Evolutionary conservation across 2,797 vertebrate species (phyloP).

Genomic region (Aphelocoma californica): DNA sequence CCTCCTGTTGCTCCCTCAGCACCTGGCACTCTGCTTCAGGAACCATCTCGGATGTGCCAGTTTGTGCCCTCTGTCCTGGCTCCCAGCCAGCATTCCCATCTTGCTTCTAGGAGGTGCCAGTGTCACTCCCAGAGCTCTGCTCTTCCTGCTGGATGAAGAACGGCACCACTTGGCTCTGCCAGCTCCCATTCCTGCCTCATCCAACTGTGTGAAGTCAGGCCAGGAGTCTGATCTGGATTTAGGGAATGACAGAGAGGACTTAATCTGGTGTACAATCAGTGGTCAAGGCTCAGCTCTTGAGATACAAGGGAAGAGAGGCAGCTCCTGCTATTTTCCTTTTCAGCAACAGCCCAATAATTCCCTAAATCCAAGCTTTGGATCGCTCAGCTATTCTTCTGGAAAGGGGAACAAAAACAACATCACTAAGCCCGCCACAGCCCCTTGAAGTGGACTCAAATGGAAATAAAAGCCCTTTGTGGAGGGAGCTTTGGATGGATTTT

Average conservation of each 20-base stretch:
- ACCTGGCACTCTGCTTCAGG: rapidly evolving
- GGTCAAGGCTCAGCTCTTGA: constrained; percentile 4
- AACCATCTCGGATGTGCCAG: rapidly evolving
- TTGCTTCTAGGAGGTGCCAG: background rate
- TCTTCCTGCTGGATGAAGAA: background rate
- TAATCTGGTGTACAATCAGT: constrained; percentile 5
- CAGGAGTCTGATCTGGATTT: constrained; percentile 20
- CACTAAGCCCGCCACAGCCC: constrained; percentile 32
- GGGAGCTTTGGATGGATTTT: constrained; percentile 66
- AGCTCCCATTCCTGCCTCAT: background rate
- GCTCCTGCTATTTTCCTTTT: background rate
- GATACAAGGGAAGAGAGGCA: background rate
- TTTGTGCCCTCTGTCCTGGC: background rate
- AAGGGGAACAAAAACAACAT: constrained; percentile 53
- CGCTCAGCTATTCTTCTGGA: background rate
- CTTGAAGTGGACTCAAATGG: constrained; percentile 77
- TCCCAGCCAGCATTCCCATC: background rate
- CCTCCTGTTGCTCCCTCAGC: background rate
- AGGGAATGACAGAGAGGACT: background rate
- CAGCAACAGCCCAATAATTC: constrained; percentile 1
- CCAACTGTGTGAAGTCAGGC: constrained; percentile 8
- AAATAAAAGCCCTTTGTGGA: constrained; percentile 73
- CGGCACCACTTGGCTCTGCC: background rate
- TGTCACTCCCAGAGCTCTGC: background rate
- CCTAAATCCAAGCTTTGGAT: constrained; percentile 52